A percentile compares a stretch with the other conserved stretches of the same genome.
Evolutionary conservation across 1,140 invertebrate genomes (phyloP).

Genomic region (Hycleus phaleratus): DNA sequence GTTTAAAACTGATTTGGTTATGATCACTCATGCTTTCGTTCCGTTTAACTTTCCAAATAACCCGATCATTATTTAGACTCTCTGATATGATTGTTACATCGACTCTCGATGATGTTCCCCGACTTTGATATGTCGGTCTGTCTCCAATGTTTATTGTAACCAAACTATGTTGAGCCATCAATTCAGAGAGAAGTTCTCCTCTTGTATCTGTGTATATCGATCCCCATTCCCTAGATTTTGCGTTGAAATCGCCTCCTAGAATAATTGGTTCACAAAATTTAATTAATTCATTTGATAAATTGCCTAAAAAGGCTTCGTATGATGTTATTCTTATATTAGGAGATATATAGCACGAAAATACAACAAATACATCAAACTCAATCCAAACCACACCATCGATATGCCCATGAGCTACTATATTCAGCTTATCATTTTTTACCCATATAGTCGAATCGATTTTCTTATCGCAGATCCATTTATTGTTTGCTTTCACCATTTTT

Average conservation of each 20-base stretch:
- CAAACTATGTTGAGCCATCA: neutral
- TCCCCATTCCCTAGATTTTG: neutral
- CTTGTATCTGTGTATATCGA: neutral
- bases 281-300: too few relatives aligned
- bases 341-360: too few relatives aligned
- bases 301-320: too few relatives aligned
- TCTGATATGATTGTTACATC: neutral
- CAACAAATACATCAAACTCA: too few relatives aligned
- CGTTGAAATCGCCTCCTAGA: neutral
- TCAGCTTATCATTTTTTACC: too few relatives aligned
- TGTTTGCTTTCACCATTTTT: too few relatives aligned
- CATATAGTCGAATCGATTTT: too few relatives aligned
- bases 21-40: neutral
- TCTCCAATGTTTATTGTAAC: neutral
- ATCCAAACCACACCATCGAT: too few relatives aligned
- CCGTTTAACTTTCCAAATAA: neutral
- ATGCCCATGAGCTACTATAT: too few relatives aligned
- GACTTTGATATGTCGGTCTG: neutral
- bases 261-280: too few relatives aligned
- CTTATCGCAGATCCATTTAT: too few relatives aligned
- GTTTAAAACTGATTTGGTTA: neutral
- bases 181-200: neutral
- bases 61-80: neutral
- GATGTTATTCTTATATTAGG: too few relatives aligned
- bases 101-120: neutral